Evolutionary conservation across 2,888 invertebrate genomes (phyloP).

Genomic region (Melangyna quadrimaculata): DNA sequence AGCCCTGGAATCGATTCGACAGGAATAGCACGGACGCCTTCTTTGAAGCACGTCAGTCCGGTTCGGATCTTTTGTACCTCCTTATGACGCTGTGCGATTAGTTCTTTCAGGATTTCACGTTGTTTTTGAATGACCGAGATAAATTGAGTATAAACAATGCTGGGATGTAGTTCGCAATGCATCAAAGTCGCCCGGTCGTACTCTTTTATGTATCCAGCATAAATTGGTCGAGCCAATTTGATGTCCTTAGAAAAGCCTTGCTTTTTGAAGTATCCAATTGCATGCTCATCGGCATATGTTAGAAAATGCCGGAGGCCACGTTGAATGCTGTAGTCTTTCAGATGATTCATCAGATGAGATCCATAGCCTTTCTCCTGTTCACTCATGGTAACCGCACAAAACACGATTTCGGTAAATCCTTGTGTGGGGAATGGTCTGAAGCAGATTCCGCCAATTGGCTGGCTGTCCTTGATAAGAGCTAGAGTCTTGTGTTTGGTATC

Average conservation of each 20-base stretch:
- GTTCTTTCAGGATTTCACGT: conserved; percentile 87
- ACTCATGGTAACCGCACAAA: conserved; percentile 96
- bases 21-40: conserved; percentile 90
- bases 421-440: conserved; percentile 94
- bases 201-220: conserved; percentile 96
- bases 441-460: conserved; percentile 97
- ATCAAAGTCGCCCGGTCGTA: conserved; percentile 98
- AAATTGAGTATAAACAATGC: conserved; percentile 94
- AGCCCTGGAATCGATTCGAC: conserved; percentile 92
- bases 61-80: conserved; percentile 89
- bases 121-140: conserved; percentile 91
- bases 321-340: conserved; percentile 96
- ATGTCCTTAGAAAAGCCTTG: conserved; percentile 98
- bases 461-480: conserved; percentile 91
- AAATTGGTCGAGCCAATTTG: conserved; percentile 87
- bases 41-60: conserved; percentile 92
- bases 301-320: conserved; percentile 94
- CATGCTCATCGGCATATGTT: conserved; percentile 96
- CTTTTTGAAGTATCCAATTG: conserved; percentile 94
- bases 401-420: conserved; percentile 98
- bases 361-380: conserved; percentile 98
- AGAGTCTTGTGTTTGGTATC: conserved; percentile 94
- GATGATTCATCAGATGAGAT: conserved; percentile 97
- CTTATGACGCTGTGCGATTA: conserved; percentile 92
- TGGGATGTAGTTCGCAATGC: conserved; percentile 96